Conservation (phyloP, 2,888 invertebrate species). For the Pristionchus entomophagus region DNA sequence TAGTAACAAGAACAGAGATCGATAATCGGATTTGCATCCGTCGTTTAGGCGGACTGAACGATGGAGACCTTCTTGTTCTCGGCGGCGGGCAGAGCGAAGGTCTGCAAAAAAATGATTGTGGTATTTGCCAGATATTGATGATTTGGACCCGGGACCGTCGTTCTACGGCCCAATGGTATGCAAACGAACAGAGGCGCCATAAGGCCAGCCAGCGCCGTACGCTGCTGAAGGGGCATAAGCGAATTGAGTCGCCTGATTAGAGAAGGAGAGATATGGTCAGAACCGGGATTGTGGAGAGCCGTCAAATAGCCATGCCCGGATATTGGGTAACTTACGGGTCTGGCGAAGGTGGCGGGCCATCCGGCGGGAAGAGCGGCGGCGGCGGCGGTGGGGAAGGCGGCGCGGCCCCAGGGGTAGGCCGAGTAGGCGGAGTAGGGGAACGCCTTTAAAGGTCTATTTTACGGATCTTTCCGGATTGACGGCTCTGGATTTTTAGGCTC, state of each 20-base stretch:
- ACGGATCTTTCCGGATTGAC: too few species aligned
- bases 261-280: background rate
- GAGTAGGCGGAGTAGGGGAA: constrained; percentile 33
- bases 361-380: constrained; percentile 15
- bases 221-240: background rate
- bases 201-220: background rate
- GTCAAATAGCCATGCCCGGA: background rate
- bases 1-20: constrained; percentile 43
- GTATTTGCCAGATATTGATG: background rate
- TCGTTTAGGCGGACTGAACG: constrained; percentile 38
- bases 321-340: constrained; percentile 28
- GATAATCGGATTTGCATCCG: background rate
- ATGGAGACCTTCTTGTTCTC: constrained; percentile 47
- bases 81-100: constrained; percentile 38
- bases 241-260: background rate
- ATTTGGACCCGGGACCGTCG: too few species aligned
- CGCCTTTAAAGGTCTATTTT: background rate
- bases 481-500: background rate
- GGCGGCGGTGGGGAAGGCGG: constrained; percentile 8
- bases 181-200: constrained; percentile 28
- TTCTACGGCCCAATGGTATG: constrained; percentile 28
- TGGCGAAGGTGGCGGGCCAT: constrained; percentile 45
- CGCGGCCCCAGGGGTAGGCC: constrained; percentile 5
- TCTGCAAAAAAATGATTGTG: background rate
- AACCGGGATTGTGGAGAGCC: background rate